Conservation (phyloP, 2,888 invertebrate species). For the Dasysyrphus tricinctus region DNA sequence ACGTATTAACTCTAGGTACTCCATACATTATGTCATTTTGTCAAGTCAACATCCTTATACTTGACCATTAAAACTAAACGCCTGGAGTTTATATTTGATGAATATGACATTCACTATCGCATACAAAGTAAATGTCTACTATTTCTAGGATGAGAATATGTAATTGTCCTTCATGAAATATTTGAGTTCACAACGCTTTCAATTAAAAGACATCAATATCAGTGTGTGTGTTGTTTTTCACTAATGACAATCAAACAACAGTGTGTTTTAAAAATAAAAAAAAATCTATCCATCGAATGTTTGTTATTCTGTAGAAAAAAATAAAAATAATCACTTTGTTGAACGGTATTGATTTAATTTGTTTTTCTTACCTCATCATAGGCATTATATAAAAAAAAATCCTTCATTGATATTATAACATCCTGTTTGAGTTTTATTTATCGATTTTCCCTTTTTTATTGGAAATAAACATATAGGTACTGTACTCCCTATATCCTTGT, state of each 20-base stretch:
- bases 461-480: background rate
- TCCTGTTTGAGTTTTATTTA: background rate
- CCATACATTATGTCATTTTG: no score
- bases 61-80: no score
- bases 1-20: no score
- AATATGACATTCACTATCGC: no score
- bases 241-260: background rate
- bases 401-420: background rate
- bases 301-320: background rate
- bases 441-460: background rate
- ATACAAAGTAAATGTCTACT: no score
- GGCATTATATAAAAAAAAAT: background rate
- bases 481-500: background rate
- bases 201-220: no score
- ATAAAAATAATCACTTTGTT: background rate
- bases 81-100: no score
- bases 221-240: no score
- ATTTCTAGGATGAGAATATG: no score
- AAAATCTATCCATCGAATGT: background rate
- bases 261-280: background rate
- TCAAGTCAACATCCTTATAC: no score
- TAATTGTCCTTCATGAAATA: no score
- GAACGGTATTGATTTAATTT: background rate
- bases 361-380: background rate
- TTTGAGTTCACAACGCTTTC: no score